These are phyloP conservation scores for Podarcis raffonei DNA, from an alignment of 2,113 vertebrate species.

Conservation along the genomic window DNA sequence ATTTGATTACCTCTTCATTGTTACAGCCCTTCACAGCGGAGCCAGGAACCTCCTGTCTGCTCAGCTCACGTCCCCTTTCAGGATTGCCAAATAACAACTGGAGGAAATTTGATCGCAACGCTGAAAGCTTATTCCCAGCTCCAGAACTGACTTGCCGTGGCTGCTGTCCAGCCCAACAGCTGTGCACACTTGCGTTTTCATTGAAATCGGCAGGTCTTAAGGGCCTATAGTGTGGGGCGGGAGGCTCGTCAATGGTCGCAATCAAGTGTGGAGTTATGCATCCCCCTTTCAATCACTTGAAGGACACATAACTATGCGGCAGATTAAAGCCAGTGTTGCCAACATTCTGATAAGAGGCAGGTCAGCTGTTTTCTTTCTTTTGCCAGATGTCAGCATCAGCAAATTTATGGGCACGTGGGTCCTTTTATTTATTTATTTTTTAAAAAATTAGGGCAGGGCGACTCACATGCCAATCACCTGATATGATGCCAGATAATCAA, in stretches of 20 bases:
- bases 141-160: background rate
- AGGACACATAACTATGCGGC: background rate
- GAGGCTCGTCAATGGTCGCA: background rate
- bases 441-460: too few species aligned
- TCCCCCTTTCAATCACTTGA: background rate
- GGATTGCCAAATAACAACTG: conserved; percentile 28
- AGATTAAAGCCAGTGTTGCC: background rate
- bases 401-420: background rate
- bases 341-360: background rate
- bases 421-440: background rate
- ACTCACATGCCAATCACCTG: too few species aligned
- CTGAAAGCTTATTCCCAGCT: conserved; percentile 5
- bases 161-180: background rate
- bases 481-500: too few species aligned
- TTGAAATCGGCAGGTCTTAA: background rate
- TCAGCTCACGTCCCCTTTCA: conserved; percentile 26
- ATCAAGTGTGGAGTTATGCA: background rate
- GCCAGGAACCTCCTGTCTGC: conserved; percentile 12
- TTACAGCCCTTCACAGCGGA: conserved; percentile 10
- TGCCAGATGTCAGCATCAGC: background rate
- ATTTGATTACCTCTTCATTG: conserved; percentile 22
- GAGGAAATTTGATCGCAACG: conserved; percentile 21
- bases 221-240: background rate
- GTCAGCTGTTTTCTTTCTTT: background rate
- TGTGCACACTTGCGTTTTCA: background rate